phyloP scores from a whole-genome alignment of 2,888 invertebrate genomes.

The Andrena bucephala region DNA sequence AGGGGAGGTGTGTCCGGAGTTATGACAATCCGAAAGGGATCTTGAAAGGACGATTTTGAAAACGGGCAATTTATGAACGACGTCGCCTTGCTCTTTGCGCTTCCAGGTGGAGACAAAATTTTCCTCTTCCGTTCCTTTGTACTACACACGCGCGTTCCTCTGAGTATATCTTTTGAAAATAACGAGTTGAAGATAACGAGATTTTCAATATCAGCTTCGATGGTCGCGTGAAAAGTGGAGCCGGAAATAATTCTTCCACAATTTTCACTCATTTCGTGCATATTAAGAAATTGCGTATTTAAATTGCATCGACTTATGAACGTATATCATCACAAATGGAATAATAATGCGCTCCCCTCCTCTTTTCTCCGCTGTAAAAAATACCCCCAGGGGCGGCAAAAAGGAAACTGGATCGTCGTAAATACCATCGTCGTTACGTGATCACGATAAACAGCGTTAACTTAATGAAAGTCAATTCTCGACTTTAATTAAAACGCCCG shows the following conservation, averaged over 20 bases:
- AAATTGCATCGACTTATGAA: no score
- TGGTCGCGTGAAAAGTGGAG: no score
- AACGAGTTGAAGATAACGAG: no score
- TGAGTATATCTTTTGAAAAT: no score
- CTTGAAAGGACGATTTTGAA: constrained; percentile 24
- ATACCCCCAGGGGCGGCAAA: background rate
- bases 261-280: no score
- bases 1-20: constrained; percentile 35
- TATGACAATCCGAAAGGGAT: constrained; percentile 54
- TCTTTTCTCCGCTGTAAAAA: background rate
- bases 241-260: no score
- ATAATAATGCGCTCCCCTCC: no score
- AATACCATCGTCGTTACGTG: constrained; percentile 11
- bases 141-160: no score
- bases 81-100: background rate
- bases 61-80: constrained; percentile 36
- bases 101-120: no score
- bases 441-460: constrained; percentile 30
- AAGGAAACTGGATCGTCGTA: background rate
- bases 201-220: no score
- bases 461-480: constrained; percentile 47
- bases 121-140: background rate
- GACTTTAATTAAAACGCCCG: constrained; percentile 43
- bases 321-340: no score
- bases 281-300: no score